Conservation (phyloP, 2,888 invertebrate species). For the Polydrusus cervinus region DNA sequence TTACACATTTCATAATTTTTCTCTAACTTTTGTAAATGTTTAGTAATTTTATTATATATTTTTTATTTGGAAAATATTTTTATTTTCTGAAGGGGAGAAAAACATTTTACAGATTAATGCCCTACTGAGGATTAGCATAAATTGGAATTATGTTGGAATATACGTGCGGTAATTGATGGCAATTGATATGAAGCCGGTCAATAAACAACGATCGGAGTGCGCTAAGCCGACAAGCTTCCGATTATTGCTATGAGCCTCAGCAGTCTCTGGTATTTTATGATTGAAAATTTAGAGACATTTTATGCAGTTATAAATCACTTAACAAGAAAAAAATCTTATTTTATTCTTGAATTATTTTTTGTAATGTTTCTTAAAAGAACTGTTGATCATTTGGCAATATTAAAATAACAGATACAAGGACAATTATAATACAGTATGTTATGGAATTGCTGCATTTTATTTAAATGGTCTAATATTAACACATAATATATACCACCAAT, state of each 20-base stretch:
- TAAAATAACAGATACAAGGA: no score
- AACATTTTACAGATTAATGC: not conserved
- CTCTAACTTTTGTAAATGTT: no score
- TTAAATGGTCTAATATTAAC: no score
- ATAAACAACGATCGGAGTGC: constrained; percentile 14
- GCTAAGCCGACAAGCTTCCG: constrained; percentile 16
- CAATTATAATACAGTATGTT: no score
- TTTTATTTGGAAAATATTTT: not conserved
- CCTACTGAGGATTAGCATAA: constrained; percentile 5
- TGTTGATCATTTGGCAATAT: no score
- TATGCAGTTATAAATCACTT: not conserved
- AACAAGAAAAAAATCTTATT: no score
- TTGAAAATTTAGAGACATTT: not conserved
- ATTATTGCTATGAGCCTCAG: constrained; percentile 2
- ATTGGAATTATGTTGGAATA: constrained; percentile 9
- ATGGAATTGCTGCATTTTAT: no score
- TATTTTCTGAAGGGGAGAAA: not conserved
- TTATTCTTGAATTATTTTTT: not conserved
- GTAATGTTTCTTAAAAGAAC: no score
- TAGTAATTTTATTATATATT: no score
- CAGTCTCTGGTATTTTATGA: not conserved
- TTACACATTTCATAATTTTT: no score
- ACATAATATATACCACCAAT: no score
- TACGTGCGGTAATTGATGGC: not conserved
- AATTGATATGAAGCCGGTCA: constrained; percentile 8